Percentiles rank a stretch among this genome's conserved stretches.
These are phyloP conservation scores for Plotosus lineatus DNA, from an alignment of 2,113 vertebrate species.

Conservation along the genomic window DNA sequence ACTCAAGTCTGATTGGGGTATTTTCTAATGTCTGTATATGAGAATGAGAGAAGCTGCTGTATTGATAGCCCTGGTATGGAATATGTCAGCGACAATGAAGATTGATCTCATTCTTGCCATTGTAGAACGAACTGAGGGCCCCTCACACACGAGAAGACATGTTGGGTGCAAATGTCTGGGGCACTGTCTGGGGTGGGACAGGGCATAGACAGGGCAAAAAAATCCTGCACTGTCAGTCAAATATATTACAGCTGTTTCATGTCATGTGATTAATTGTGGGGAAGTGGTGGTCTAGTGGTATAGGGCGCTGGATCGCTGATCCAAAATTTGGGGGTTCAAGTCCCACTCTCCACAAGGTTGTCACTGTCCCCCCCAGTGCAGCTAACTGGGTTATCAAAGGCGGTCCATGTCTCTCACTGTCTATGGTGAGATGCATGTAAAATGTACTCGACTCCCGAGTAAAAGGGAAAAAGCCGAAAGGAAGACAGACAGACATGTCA, in stretches of 20 bases:
- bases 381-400: too few relatives aligned
- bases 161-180: constrained; percentile 21
- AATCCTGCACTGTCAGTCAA: background rate
- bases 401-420: too few relatives aligned
- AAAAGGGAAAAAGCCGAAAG: too few relatives aligned
- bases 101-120: constrained; percentile 56
- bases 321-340: too few relatives aligned
- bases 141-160: background rate
- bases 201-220: constrained; percentile 5
- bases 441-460: too few relatives aligned
- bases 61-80: constrained; percentile 49
- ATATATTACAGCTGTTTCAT: background rate
- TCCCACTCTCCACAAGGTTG: too few relatives aligned
- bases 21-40: background rate
- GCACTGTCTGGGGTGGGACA: background rate
- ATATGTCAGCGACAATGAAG: constrained; percentile 49
- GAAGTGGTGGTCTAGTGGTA: too few relatives aligned
- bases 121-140: constrained; percentile 30
- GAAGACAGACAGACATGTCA: too few relatives aligned
- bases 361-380: too few relatives aligned
- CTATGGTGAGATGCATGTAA: too few relatives aligned
- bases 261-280: background rate
- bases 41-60: constrained; percentile 64
- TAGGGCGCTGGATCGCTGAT: too few relatives aligned
- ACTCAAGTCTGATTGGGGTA: background rate